These are phyloP conservation scores for Austrolebias charrua DNA, from an alignment of 2,797 vertebrate genomes.

Conservation along the genomic window DNA sequence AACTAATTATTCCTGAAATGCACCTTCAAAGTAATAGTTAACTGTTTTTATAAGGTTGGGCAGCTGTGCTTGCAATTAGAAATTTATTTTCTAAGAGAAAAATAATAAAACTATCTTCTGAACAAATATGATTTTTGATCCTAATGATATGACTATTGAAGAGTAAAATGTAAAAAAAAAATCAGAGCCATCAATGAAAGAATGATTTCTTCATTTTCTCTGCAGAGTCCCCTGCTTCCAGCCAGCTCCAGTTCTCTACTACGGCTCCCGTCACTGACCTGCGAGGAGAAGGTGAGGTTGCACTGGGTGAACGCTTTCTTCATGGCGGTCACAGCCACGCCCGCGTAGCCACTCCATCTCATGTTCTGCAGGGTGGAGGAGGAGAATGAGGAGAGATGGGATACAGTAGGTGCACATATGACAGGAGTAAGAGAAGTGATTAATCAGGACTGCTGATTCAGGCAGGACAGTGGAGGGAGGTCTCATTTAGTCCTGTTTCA, in stretches of 20 bases:
- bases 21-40: background rate
- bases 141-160: background rate
- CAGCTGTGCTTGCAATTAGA: too few relatives aligned
- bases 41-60: background rate
- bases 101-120: background rate
- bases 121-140: background rate
- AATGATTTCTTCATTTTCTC: slow-evolving; percentile 10
- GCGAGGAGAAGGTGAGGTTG: slow-evolving; percentile 80
- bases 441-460: slow-evolving; percentile 76
- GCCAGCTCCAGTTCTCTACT: slow-evolving; percentile 23
- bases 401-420: slow-evolving; percentile 41
- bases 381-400: slow-evolving; percentile 32
- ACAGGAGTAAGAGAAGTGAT: slow-evolving; percentile 70
- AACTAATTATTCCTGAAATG: background rate
- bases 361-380: slow-evolving; percentile 71
- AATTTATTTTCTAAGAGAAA: background rate
- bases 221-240: slow-evolving; percentile 28
- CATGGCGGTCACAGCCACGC: slow-evolving; percentile 80
- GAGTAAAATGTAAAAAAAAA: slow-evolving; percentile 9
- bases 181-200: slow-evolving; percentile 20
- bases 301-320: slow-evolving; percentile 83
- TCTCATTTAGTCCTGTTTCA: slow-evolving; percentile 62
- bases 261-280: slow-evolving; percentile 74
- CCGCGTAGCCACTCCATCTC: slow-evolving; percentile 81
- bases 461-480: slow-evolving; percentile 49